Evolutionary conservation across 2,113 vertebrate genomes (phyloP).

Genomic region (Notarius lentiginosus): DNA sequence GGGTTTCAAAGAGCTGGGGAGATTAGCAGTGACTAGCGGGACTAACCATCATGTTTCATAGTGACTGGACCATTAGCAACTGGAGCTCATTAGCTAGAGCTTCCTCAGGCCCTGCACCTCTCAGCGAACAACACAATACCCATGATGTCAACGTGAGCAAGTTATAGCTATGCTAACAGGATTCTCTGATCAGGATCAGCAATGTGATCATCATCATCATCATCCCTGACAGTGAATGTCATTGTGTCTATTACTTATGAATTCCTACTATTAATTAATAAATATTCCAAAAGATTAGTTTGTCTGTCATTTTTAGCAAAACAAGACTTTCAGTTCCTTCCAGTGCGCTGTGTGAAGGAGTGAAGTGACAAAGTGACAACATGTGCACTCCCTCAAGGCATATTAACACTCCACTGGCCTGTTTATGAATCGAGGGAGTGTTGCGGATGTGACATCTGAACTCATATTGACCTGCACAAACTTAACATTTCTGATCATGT

Average conservation of each 20-base stretch:
- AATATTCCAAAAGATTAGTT: not conserved
- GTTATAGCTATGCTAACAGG: not conserved
- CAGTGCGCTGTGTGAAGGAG: not conserved
- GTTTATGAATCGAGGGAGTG: not conserved
- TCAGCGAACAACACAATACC: slow-evolving; percentile 52
- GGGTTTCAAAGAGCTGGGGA: slow-evolving; percentile 6
- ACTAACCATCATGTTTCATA: not conserved
- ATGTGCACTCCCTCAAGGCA: slow-evolving; percentile 11
- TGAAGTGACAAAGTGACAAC: slow-evolving; percentile 8
- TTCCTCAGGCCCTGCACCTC: slow-evolving; percentile 42
- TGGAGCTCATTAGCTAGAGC: slow-evolving; percentile 63
- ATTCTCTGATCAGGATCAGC: not conserved
- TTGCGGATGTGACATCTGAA: slow-evolving; percentile 10
- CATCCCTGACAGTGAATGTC: not conserved
- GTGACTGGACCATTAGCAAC: slow-evolving; percentile 60
- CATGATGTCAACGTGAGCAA: slow-evolving; percentile 27
- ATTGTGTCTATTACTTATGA: not conserved
- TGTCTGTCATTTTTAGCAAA: not conserved
- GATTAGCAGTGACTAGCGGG: not conserved
- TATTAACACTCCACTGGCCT: not conserved
- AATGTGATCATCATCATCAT: not conserved
- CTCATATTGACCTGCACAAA: not conserved
- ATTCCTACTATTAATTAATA: not conserved
- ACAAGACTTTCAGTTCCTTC: not conserved
- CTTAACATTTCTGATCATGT: not conserved